A percentile compares a stretch with the other conserved stretches of the same genome.
phyloP scores from a whole-genome alignment of 2,888 invertebrate genomes.

The Muscina levida region DNA sequence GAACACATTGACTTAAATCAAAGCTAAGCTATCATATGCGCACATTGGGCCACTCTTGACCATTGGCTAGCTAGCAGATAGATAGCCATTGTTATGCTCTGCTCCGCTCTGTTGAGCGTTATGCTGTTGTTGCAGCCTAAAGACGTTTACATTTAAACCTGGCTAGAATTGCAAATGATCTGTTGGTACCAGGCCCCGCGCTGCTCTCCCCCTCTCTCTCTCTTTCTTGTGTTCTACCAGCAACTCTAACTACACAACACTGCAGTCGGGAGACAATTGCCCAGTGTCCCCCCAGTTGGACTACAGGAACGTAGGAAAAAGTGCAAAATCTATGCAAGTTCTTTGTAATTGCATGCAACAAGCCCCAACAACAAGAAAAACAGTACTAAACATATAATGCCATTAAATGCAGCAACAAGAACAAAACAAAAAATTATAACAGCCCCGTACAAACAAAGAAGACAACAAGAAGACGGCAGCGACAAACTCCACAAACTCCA shows the following conservation, averaged over 20 bases:
- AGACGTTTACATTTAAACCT: slow-evolving; percentile 63
- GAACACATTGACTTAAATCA: slow-evolving; percentile 57
- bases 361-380: slow-evolving; percentile 20
- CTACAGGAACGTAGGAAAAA: slow-evolving; percentile 31
- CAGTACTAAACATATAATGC: slow-evolving; percentile 1
- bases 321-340: slow-evolving; percentile 54
- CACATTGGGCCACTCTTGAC: slow-evolving; percentile 57
- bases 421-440: slow-evolving; percentile 30
- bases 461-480: background rate
- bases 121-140: slow-evolving; percentile 37
- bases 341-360: slow-evolving; percentile 60
- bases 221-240: slow-evolving; percentile 22
- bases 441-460: slow-evolving; percentile 31
- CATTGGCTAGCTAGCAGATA: slow-evolving; percentile 27
- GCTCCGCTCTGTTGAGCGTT: background rate
- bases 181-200: slow-evolving; percentile 59
- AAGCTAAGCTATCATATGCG: slow-evolving; percentile 42
- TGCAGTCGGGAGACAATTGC: too few relatives aligned
- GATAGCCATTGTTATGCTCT: background rate
- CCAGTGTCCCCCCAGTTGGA: background rate
- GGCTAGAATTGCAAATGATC: slow-evolving; percentile 68
- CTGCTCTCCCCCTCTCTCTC: slow-evolving; percentile 22
- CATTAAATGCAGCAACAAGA: slow-evolving; percentile 31
- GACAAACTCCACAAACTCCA: slow-evolving; percentile 15
- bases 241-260: too few relatives aligned